Base-by-base conservation (phyloP, 1,140 invertebrate genomes). In the Caenorhabditis latens region DNA sequence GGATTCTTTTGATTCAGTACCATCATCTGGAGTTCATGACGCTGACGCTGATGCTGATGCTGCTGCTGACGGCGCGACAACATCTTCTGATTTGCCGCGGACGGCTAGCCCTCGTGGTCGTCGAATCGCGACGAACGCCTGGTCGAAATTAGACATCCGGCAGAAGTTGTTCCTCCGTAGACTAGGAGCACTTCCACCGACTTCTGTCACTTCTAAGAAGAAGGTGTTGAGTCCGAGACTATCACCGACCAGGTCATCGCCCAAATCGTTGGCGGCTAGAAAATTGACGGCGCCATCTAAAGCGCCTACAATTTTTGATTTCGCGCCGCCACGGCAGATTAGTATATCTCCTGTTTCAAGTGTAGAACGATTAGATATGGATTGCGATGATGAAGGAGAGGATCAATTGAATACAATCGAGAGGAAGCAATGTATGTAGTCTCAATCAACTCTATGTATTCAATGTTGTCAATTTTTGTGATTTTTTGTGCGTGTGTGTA, bases 121-220 rank as follows among this genome's bases (percentile, higher is more conserved):
- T 11, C 71, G 71, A 1, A 79, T 79, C 42, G 71, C 71, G 7
- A 50, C 71, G n/a, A 79, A 50, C 14, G 71, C 71, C 40, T 79
- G 71, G 71, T 79, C 71, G 19, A 79, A 79, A 24, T 9, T 79
- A 2, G 46, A 79, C 40, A 79, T 79, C 11, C 46, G 71, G 7
- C 71, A 79, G 46, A 79, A 79, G 46, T 11, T 79, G n/a, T 79
- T 79, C n/a, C 71, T 79, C 46, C 43, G 71, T 13, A 16, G 71
- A 21, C 71, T 79, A n/a, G 71, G 71, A 11, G 71, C 71, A 11
- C 71, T 79, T 21, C 71, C 71, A 19, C 71, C 71, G 21, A 46
- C n/a, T 19, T 46, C 40, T 46, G 13, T 14, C 16, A 8, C 9
- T 79, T 21, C 46, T 16, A 79, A 79, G 46, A 79, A 79, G 46